Evolutionary conservation across 2,113 vertebrate genomes (phyloP).

Genomic region (Hippocampus guttulatus): DNA sequence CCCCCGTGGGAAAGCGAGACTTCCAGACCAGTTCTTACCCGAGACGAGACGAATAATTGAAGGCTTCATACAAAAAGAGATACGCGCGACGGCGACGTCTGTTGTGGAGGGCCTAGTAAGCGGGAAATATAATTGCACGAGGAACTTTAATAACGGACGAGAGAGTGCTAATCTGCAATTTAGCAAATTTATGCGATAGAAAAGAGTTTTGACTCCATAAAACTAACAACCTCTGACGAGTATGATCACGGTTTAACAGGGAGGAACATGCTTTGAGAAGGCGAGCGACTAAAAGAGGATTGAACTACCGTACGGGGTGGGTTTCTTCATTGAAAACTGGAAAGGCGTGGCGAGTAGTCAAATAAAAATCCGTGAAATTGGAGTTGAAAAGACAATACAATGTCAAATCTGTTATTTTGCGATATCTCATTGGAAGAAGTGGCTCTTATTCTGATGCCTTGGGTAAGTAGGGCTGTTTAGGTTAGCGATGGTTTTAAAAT

Average conservation of each 20-base stretch:
- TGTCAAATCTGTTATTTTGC: background rate
- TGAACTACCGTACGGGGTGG: background rate
- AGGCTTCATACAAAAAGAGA: constrained; percentile 33
- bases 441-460: background rate
- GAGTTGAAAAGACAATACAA: background rate
- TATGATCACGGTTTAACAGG: constrained; percentile 24
- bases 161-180: constrained; percentile 54
- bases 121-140: constrained; percentile 38
- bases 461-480: background rate
- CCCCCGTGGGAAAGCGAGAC: constrained; percentile 41
- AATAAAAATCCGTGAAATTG: background rate
- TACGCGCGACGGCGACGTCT: background rate
- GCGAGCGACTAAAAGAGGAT: background rate
- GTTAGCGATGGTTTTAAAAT: background rate
- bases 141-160: constrained; percentile 49
- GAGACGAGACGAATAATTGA: constrained; percentile 48
- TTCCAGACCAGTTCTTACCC: constrained; percentile 31
- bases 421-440: too few relatives aligned
- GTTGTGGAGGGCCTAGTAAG: constrained; percentile 28
- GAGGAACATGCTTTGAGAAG: constrained; percentile 5
- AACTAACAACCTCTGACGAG: constrained; percentile 40
- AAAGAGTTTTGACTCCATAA: constrained; percentile 35
- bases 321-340: background rate
- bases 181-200: constrained; percentile 46
- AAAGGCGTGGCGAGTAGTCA: background rate